phyloP scores from a whole-genome alignment of 2,113 vertebrate genomes.

The Gopherus evgoodei region DNA sequence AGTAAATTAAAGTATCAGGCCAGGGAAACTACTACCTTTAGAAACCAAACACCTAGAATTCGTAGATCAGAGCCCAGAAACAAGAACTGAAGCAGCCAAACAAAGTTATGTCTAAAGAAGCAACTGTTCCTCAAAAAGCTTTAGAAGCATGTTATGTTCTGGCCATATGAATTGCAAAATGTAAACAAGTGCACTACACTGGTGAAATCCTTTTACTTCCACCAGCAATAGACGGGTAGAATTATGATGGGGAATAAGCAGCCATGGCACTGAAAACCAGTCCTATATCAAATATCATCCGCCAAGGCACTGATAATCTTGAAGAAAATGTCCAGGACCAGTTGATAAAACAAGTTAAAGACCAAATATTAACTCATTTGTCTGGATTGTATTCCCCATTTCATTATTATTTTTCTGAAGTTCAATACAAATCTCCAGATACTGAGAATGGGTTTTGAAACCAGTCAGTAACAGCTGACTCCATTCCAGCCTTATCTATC shows the following conservation, averaged over 20 bases:
- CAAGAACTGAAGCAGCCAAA: background rate
- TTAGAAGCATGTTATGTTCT: background rate
- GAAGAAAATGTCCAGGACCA: background rate
- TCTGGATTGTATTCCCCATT: background rate
- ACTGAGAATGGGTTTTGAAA: no score
- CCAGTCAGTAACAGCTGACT: background rate
- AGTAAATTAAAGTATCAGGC: background rate
- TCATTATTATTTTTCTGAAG: background rate
- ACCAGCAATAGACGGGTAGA: background rate
- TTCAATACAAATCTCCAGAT: background rate
- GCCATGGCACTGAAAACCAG: background rate
- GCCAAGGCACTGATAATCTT: background rate
- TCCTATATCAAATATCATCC: background rate
- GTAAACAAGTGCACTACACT: background rate
- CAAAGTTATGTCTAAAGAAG: background rate
- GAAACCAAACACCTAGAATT: background rate
- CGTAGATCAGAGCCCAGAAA: background rate
- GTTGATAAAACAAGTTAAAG: background rate
- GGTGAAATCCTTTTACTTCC: background rate
- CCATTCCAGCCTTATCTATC: background rate
- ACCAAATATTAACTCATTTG: background rate
- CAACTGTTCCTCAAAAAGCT: background rate
- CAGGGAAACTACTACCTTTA: background rate
- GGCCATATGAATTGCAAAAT: background rate
- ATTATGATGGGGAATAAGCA: background rate